Conservation (phyloP, 2,113 vertebrate species). For the Lathamus discolor region DNA sequence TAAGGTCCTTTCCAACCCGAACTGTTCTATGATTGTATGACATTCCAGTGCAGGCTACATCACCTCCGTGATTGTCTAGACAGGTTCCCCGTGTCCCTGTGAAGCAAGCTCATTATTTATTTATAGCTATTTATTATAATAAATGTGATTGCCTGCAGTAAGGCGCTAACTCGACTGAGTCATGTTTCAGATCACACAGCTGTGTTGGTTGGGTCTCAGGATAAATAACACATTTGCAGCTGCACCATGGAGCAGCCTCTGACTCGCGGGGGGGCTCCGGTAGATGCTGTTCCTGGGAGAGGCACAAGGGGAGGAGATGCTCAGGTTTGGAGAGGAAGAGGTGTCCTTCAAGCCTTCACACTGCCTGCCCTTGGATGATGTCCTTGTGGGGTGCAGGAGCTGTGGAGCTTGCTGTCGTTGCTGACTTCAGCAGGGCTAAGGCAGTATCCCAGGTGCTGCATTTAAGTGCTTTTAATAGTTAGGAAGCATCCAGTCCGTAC, state of each 20-base stretch:
- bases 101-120: constrained; percentile 57
- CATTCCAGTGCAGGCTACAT: neutral
- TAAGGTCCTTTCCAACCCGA: neutral
- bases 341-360: accelerated
- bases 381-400: neutral
- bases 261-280: neutral
- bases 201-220: constrained; percentile 22
- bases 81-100: constrained; percentile 23
- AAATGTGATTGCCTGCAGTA: constrained; percentile 52
- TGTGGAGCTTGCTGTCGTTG: neutral
- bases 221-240: constrained; percentile 34
- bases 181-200: constrained; percentile 33
- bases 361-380: neutral
- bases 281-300: neutral
- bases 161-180: neutral
- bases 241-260: neutral
- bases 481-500: neutral
- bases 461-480: neutral
- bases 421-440: neutral
- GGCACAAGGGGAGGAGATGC: neutral
- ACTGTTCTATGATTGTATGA: neutral
- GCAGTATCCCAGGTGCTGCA: neutral
- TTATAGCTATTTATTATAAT: constrained; percentile 65
- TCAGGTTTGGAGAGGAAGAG: neutral
- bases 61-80: constrained; percentile 33